Base-by-base conservation (phyloP, 2,113 vertebrate species). In the Pachypanchax playfairii region DNA sequence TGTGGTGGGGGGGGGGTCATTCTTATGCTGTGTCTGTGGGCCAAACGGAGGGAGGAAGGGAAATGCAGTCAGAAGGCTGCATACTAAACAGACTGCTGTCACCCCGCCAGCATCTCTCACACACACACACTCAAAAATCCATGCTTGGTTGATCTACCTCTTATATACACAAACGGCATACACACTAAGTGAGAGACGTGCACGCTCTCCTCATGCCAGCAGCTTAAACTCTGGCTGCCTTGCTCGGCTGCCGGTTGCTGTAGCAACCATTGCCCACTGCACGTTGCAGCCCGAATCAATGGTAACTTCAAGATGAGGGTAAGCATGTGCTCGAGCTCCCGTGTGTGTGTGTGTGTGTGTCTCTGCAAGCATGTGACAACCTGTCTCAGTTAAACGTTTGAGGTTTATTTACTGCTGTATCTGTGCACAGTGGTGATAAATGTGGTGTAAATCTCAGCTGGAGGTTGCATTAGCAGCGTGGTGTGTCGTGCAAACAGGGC, bases 221-320 rank as follows among this genome's bases (percentile, higher is more conserved):
- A 84, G 72, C 85, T 79, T 70, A 87, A 91, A 91, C 83, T 90
- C 91, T 89, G 91, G 89, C 89, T 80, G 90, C 75, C 87, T 88
- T 84, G 86, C 88, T 86, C 83, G 62, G 78, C 88, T 91, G 89
- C 79, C 55, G 82, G 91, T 93, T 91, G 82, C 88, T 84, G 88
- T 86, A 75, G 90, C 86, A 91, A 93, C 92, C 83, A 56, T 91
- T 88, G 91, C 92, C 88, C 90, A 90, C 75, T 86, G 91, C 88
- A 84, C 89, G 83, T 89, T 84, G 73, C 89, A 89, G 84, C 87
- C 87, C 79, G 82, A 93, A 91, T 92, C 89, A 87, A 90, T 91
- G 90, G 90, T 82, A 85, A 77, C 70, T 82, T 77, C 77, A 60
- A 85, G 79, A 88, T 47, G 53, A 79, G 78, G 70, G 70, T 55